Evolutionary conservation across 2,888 invertebrate genomes (phyloP).

Genomic region (Hirtodrosophila duncani): DNA sequence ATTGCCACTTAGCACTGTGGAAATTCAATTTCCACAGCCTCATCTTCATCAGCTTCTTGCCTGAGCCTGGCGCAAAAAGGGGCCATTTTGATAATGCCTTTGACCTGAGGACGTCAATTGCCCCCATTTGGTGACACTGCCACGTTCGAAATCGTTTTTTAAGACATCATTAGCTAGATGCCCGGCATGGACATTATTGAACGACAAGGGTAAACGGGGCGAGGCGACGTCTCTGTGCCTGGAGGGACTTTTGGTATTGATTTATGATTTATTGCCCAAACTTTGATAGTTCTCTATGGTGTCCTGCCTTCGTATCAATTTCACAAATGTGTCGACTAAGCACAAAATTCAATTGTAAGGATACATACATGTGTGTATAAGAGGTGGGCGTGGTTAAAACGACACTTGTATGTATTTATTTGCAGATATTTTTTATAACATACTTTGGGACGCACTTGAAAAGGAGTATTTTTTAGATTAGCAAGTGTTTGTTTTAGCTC

Average conservation of each 20-base stretch:
- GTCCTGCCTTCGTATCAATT: slow-evolving; percentile 57
- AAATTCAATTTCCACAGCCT: slow-evolving; percentile 63
- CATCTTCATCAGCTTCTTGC: slow-evolving; percentile 18
- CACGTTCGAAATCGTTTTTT: slow-evolving; percentile 66
- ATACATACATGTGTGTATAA: no score
- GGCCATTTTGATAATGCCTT: slow-evolving; percentile 70
- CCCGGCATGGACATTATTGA: slow-evolving; percentile 14
- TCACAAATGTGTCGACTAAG: slow-evolving; percentile 48
- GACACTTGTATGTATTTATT: slow-evolving; percentile 16
- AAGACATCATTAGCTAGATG: slow-evolving; percentile 74
- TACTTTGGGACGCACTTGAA: slow-evolving; percentile 16
- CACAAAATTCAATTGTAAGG: slow-evolving; percentile 61
- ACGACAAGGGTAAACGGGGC: slow-evolving; percentile 16
- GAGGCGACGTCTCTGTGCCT: slow-evolving; percentile 23
- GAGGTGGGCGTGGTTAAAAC: slow-evolving; percentile 44
- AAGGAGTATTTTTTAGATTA: slow-evolving; percentile 24
- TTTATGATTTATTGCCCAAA: slow-evolving; percentile 74
- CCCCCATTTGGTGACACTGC: slow-evolving; percentile 66
- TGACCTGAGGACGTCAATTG: slow-evolving; percentile 74
- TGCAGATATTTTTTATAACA: no score
- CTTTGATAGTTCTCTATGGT: slow-evolving; percentile 50
- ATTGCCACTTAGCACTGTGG: slow-evolving; percentile 50
- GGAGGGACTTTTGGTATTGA: slow-evolving; percentile 54
- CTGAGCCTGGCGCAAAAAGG: slow-evolving; percentile 58
- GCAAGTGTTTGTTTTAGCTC: not conserved